Conservation (phyloP, 2,888 invertebrate species). For the Rhogogaster chlorosoma region DNA sequence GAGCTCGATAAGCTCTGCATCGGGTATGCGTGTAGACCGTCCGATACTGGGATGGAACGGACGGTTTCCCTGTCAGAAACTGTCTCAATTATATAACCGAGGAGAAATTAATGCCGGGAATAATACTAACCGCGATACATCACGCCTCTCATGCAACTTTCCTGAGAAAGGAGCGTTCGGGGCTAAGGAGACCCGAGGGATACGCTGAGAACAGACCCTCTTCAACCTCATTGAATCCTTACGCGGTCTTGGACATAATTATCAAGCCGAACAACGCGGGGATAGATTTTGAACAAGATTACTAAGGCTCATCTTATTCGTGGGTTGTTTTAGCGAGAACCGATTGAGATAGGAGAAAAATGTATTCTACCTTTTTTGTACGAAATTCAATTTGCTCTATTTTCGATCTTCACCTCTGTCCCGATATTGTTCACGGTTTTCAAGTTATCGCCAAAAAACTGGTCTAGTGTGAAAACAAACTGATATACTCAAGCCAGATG, state of each 20-base stretch:
- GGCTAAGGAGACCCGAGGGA: conserved; percentile 23
- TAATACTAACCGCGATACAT: background rate
- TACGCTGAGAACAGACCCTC: background rate
- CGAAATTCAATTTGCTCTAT: too few relatives aligned
- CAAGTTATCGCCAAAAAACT: too few relatives aligned
- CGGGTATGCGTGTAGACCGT: background rate
- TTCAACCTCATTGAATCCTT: conserved; percentile 25
- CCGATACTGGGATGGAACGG: background rate
- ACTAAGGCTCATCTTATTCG: background rate
- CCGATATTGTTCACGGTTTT: too few relatives aligned
- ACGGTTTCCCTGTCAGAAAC: background rate
- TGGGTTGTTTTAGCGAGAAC: too few relatives aligned
- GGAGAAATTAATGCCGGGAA: too few relatives aligned
- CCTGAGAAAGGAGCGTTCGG: background rate
- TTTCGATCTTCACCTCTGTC: too few relatives aligned
- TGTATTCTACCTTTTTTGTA: too few relatives aligned
- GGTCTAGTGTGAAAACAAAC: too few relatives aligned
- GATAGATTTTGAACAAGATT: background rate
- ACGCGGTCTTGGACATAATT: background rate
- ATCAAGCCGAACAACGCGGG: background rate
- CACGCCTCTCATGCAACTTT: background rate
- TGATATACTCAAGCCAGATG: too few relatives aligned
- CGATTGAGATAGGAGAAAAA: too few relatives aligned
- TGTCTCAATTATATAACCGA: background rate
- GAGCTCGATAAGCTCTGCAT: background rate